Evolutionary conservation across 1,140 invertebrate genomes (phyloP), one percentile per base, ranked within the genome.

Genomic region (Diploscapter pachys): DNA sequence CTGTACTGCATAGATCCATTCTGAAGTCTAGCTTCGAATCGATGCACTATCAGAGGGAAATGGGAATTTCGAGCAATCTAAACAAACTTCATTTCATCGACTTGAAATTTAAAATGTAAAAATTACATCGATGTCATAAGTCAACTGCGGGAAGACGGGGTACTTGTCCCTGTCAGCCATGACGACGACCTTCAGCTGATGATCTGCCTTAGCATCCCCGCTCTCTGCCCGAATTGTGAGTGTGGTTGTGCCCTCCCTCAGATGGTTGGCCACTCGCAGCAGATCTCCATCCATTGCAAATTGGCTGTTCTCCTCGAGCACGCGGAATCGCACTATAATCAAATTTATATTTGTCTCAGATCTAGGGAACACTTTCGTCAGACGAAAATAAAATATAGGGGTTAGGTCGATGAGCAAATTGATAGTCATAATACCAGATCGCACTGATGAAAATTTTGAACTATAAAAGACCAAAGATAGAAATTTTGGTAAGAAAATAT

Each of bases 131-230:
- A 85, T 70, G 66, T 85, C 77, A 64, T 84, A 85, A 31, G 75
- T 80, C 3, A 84, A 69, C 57, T 80, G 72, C 3, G 81, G 80
- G 72, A 84, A 84, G 6, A 84, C 83, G 5, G 82, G 83, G 68
- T 83, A 84, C 49, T 83, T 82, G 11, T 84, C 80, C 11, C 83
- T 75, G 73, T 81, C 78, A 3, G 62, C 73, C 83, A 84, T 84
- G 4, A 80, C 83, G 5, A 84, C 73, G 49, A 83, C 61, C 9
- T 61, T 73, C 8, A 76, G 49, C 52, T 50, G 80, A 68, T 82
- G 77, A 31, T 74, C 76, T 3, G 56, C 53, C 48, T 72, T 68
- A 61, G 49, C 13, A 4, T 67, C n/a, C 8, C 78, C 65, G 54
- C 72, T 59, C 59, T 72, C 79, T 55, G 65, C 79, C 8, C 73